These are phyloP conservation scores for Sepiola atlantica DNA, from an alignment of 2,888 invertebrate genomes.

Conservation along the genomic window DNA sequence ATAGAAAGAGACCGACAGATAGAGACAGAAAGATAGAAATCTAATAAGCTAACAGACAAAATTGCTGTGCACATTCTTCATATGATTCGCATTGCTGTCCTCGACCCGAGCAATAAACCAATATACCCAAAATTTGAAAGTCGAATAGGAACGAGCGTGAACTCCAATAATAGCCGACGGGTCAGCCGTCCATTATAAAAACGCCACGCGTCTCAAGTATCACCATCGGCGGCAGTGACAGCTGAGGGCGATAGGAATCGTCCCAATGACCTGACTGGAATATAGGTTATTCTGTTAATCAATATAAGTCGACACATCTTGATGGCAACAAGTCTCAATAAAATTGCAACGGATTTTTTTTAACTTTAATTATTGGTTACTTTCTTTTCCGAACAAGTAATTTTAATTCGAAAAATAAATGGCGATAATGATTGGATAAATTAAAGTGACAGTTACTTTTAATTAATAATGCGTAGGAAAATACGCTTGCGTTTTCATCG, in stretches of 20 bases:
- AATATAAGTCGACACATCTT: background rate
- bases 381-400: background rate
- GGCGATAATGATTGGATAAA: background rate
- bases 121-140: background rate
- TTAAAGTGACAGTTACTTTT: background rate
- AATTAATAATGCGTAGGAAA: slow-evolving; percentile 21
- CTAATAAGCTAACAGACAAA: no score
- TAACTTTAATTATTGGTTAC: background rate
- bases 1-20: no score
- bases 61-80: no score
- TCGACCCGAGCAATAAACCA: no score
- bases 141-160: background rate
- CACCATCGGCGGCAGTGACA: background rate
- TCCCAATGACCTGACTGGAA: background rate
- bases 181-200: background rate
- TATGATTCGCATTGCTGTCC: no score
- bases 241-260: background rate
- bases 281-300: background rate
- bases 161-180: background rate
- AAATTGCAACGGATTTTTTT: background rate
- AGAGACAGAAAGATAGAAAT: no score
- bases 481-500: background rate
- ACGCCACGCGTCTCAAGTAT: background rate
- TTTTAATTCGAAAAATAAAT: background rate
- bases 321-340: background rate